Base-by-base conservation (phyloP, 2,888 invertebrate genomes). In the Hemaris fuciformis region DNA sequence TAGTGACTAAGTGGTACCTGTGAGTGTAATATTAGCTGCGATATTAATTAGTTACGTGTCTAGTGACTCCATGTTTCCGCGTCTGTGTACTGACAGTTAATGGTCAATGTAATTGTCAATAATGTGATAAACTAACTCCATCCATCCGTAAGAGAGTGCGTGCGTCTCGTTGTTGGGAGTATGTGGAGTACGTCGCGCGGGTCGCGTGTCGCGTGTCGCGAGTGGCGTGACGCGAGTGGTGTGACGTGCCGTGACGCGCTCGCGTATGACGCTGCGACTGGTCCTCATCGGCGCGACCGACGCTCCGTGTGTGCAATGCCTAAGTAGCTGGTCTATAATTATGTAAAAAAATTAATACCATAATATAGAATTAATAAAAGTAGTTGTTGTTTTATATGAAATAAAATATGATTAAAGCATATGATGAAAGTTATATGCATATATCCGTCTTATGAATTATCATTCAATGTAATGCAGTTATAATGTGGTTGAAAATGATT, bases 321-420 rank as follows among this genome's bases (percentile, higher is more conserved):
- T 89, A 88, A 69, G 13, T 82, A 81, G 81, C 80, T 81, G 85
- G 81, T 87, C 84, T 88, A 87, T 82, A 80, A 75, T 71, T 77
- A 76, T 74, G 74, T 85, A 80, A 81, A 81, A 84, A 85, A 81
- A 79, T 77, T 78, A 80, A 75, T 83, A 82, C 79, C 77, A 70
- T 82, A 84, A 85, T 80, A 78, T 90, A 89, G 87, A 80, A 75
- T 81, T 86, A 53, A 53, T 86, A 84, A 87, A 78, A 76, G 91
- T 91, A 92, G 91, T 88, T 87, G 91, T 89, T 90, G 91, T 91
- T 91, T 91, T 91, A 81, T 92, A 91, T 90, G 89, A 85, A 86
- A 81, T 86, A 85, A 88, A 83, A 81, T 88, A 85, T 87, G 85
- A 85, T 77, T 84, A 83, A 84, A 83, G 77, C 88, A 89, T 91